Percentiles rank a stretch among this genome's conserved stretches.
Evolutionary conservation across 2,797 vertebrate genomes (phyloP).

Genomic region (Dromococcyx pavoninus): DNA sequence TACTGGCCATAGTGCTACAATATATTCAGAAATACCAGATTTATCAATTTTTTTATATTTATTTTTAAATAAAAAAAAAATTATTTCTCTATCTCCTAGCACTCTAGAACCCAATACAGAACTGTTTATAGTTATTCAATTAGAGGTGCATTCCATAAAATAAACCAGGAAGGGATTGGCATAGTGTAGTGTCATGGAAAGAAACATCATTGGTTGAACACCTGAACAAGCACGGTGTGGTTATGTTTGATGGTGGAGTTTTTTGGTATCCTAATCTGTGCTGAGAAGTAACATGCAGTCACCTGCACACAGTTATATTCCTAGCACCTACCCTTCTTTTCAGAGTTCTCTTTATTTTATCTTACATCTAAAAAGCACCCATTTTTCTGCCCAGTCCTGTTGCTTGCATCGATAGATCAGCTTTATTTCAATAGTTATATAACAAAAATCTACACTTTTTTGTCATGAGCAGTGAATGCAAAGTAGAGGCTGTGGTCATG

Average conservation of each 20-base stretch:
- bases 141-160: background rate
- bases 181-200: background rate
- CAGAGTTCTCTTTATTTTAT: background rate
- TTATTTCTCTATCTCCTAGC: background rate
- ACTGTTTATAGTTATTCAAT: background rate
- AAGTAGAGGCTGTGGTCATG: background rate
- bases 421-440: background rate
- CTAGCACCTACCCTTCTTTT: background rate
- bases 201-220: background rate
- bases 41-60: background rate
- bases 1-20: background rate
- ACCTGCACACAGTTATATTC: background rate
- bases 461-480: background rate
- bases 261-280: background rate
- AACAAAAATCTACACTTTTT: background rate
- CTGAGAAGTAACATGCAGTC: background rate
- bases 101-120: background rate
- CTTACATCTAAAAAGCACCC: fast-evolving
- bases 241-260: background rate
- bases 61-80: background rate
- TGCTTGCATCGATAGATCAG: background rate
- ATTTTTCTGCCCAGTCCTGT: background rate
- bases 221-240: background rate
- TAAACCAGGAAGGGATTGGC: background rate
- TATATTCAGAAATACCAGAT: background rate